Evolutionary conservation across 2,113 vertebrate species (phyloP), one percentile per base, ranked within the genome.

Genomic region (Nothocercus nigrocapillus): DNA sequence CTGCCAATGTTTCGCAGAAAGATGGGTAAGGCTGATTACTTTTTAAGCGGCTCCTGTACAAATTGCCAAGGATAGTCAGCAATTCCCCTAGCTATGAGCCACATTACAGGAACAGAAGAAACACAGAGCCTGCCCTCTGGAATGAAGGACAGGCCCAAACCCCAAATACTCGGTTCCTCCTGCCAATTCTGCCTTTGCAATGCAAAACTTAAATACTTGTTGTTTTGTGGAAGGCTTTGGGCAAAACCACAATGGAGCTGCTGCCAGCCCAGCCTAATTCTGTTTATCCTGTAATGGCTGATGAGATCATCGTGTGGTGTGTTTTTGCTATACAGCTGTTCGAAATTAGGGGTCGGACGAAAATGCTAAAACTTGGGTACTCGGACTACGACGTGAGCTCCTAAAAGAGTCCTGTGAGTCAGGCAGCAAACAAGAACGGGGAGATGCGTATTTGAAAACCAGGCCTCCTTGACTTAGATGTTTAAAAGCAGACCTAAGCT

Each of bases 231-330:
- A 89, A 94, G 58, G 75, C 89, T 93, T 78, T 73, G 78, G 84
- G 87, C 87, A 95, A 94, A 97, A 94, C 91, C 89, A 80, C 93
- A 91, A 34, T 2, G 67, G 49, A 89, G 59, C 49, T 89, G 51
- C 44, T 89, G 82, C 93, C 89, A 97, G 25, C 49, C 67, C 70
- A 82, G 62, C 62, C 87, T 66, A 66, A 63, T 62, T 95, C 78
- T 97, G 96, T 95, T 96, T 97, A 91, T 89, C 63, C 93, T 82
- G 78, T 87, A 77, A 93, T 82, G 67, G 75, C 27, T 88, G 94
- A 91, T 97, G 96, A 97, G 95, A 95, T 96, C 94, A 97, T 94
- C 59, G 67, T 63, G 84, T 89, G 93, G 88, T 27, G 1, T 82
- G 81, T 87, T 86, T 82, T 90, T 14, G 16, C 78, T 82, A 70